Conservation (phyloP, 2,113 vertebrate species). For the Pithys albifrons region DNA sequence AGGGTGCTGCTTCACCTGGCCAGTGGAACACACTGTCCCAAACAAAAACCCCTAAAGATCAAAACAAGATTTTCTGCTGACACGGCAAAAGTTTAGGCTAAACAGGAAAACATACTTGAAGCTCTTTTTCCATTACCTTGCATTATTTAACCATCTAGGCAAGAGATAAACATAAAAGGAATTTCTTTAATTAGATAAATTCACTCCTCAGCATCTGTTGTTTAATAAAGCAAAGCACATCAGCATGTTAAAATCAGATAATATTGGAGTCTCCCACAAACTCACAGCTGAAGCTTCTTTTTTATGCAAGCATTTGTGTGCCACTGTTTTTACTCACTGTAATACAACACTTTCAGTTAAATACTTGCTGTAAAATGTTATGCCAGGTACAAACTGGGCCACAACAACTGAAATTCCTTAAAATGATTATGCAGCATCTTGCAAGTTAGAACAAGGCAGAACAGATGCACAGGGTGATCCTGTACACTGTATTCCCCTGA, state of each 20-base stretch:
- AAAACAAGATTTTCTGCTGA: conserved; percentile 62
- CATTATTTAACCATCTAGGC: conserved; percentile 39
- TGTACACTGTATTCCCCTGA: background rate
- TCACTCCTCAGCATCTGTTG: conserved; percentile 48
- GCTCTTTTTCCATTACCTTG: conserved; percentile 55
- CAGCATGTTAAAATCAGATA: conserved; percentile 53
- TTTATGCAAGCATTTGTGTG: background rate
- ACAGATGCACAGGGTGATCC: background rate
- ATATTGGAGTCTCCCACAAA: conserved; percentile 26
- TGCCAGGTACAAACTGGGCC: background rate
- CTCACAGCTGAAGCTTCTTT: background rate
- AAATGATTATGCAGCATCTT: conserved; percentile 1
- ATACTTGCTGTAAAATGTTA: background rate
- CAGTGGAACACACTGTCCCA: background rate
- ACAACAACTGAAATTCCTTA: conserved; percentile 43
- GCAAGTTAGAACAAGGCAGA: conserved; percentile 25
- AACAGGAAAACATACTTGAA: conserved; percentile 51
- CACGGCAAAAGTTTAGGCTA: conserved; percentile 19
- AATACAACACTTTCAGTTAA: conserved; percentile 22
- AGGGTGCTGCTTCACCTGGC: background rate
- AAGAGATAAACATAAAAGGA: conserved; percentile 69
- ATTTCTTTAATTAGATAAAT: conserved; percentile 61
- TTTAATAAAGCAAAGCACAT: conserved; percentile 40
- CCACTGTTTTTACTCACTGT: conserved; percentile 8
- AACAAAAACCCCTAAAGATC: conserved; percentile 23